phyloP scores from a whole-genome alignment of 2,113 vertebrate species.

The Mesembrinibis cayennensis region DNA sequence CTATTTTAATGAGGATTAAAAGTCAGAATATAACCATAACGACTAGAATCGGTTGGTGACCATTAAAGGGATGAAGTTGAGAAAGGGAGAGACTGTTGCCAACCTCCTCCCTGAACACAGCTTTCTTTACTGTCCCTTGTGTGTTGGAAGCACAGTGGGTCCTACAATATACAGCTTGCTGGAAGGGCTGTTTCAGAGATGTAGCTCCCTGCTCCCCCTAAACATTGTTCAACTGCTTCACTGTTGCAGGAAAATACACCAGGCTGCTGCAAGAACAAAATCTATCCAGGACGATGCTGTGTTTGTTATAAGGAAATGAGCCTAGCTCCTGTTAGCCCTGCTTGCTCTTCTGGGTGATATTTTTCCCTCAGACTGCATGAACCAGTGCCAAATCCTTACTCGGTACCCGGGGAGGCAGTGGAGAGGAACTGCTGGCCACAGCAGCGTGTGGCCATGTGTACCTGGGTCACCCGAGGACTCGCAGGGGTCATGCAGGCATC shows the following conservation, averaged over 20 bases:
- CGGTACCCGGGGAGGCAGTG: background rate
- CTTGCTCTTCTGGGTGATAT: background rate
- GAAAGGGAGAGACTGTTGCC: background rate
- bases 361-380: background rate
- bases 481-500: constrained; percentile 37
- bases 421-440: background rate
- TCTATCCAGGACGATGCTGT: background rate
- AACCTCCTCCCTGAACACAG: background rate
- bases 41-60: background rate
- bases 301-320: background rate
- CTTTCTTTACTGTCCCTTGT: background rate
- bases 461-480: constrained; percentile 30
- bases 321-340: background rate
- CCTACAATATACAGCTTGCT: background rate
- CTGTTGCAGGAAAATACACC: background rate
- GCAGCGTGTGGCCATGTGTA: background rate
- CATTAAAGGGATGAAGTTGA: background rate
- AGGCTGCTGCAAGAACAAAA: constrained; percentile 7
- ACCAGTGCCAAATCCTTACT: background rate
- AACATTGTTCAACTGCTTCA: background rate
- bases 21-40: background rate
- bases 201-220: background rate
- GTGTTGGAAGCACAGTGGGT: background rate
- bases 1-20: background rate
- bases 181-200: background rate